These are phyloP conservation scores for Accipiter virgatus DNA, from an alignment of 2,113 vertebrate genomes.

Conservation along the genomic window DNA sequence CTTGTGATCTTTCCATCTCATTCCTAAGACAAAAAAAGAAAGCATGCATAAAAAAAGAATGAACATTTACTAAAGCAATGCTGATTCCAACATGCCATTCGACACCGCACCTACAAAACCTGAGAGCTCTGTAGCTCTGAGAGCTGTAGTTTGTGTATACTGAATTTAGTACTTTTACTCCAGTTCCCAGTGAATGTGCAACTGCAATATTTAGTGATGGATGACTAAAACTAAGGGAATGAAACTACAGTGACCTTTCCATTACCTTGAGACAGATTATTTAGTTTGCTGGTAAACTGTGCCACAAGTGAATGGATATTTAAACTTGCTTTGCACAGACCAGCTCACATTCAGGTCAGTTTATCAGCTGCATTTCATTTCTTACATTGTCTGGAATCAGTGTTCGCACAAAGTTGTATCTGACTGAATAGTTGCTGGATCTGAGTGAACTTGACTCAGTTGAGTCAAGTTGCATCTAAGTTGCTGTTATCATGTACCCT, in stretches of 20 bases:
- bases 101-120: not conserved
- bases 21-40: constrained; percentile 20
- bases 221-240: not conserved
- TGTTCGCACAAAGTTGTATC: not conserved
- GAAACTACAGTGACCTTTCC: not conserved
- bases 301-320: not conserved
- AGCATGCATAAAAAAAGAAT: not conserved
- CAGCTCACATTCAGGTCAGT: not conserved
- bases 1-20: constrained; percentile 1
- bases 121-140: not conserved
- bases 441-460: not conserved
- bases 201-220: not conserved
- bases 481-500: not conserved
- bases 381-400: not conserved
- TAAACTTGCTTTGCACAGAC: not conserved
- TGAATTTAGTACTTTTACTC: not conserved
- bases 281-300: not conserved
- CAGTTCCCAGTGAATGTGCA: not conserved
- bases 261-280: not conserved
- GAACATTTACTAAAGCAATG: not conserved
- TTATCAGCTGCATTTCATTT: not conserved
- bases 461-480: not conserved
- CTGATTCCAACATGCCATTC: not conserved
- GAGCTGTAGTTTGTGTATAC: not conserved
- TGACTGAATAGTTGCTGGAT: not conserved